Evolutionary conservation across 1,140 invertebrate species (phyloP).

Genomic region (Lordiphosa clarofinis): DNA sequence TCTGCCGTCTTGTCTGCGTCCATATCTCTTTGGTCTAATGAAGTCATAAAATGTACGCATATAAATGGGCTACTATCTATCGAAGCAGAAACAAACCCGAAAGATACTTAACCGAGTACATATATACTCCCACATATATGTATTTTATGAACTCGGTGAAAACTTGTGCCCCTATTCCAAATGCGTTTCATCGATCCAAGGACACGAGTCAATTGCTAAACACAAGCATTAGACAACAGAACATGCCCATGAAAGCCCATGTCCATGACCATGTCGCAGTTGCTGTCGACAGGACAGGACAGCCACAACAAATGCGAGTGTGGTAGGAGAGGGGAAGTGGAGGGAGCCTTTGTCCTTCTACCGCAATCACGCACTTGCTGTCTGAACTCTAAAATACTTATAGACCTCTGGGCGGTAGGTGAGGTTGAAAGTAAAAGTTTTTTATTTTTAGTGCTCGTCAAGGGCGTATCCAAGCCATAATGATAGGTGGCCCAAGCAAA

Average conservation of each 20-base stretch:
- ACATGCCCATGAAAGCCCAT: conserved; percentile 31
- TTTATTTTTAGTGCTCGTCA: conserved; percentile 12
- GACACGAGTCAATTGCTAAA: conserved; percentile 42
- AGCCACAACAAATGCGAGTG: conserved; percentile 53
- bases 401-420: conserved; percentile 6
- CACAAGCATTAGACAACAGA: conserved; percentile 14
- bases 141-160: conserved; percentile 13
- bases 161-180: conserved; percentile 14
- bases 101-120: conserved; percentile 35
- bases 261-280: conserved; percentile 33
- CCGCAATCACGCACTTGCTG: conserved; percentile 64
- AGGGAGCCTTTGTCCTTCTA: conserved; percentile 29
- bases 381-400: conserved; percentile 44
- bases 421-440: conserved; percentile 33
- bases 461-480: conserved; percentile 32
- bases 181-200: conserved; percentile 69
- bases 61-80: conserved; percentile 4
- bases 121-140: too few relatives aligned
- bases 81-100: conserved; percentile 13
- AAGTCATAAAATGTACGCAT: conserved; percentile 62
- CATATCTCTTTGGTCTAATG: conserved; percentile 47
- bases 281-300: conserved; percentile 1
- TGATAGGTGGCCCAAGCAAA: conserved; percentile 31
- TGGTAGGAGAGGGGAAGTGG: conserved; percentile 9
- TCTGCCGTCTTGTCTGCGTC: conserved; percentile 28